These are phyloP conservation scores for Sebastes ruberrimus DNA, from an alignment of 2,797 vertebrate species.

Conservation along the genomic window DNA sequence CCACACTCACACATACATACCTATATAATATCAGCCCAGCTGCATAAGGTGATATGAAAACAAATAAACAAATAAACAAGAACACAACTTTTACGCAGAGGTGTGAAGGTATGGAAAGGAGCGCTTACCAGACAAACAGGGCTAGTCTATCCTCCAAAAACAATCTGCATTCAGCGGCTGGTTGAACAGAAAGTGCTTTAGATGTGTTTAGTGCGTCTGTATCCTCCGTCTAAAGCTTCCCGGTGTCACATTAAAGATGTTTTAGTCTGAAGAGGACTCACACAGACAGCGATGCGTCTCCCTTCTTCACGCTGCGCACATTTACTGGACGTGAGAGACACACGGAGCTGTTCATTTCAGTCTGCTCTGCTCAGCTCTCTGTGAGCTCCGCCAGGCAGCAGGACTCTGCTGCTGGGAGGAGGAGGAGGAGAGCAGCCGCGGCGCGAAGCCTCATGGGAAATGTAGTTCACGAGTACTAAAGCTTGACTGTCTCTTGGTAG, in stretches of 20 bases:
- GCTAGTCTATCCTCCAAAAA: conserved; percentile 35
- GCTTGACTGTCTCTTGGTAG: neutral
- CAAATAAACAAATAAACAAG: neutral
- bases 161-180: conserved; percentile 46
- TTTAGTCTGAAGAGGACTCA: neutral
- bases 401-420: conserved; percentile 56
- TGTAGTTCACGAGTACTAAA: conserved; percentile 50
- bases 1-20: neutral
- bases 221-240: neutral
- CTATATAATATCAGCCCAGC: neutral
- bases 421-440: conserved; percentile 56
- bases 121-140: conserved; percentile 63
- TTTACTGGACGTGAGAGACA: conserved; percentile 40
- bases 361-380: conserved; percentile 33
- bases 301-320: conserved; percentile 45
- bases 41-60: neutral
- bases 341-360: conserved; percentile 51
- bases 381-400: conserved; percentile 42
- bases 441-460: conserved; percentile 69
- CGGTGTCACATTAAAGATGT: neutral
- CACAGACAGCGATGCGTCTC: conserved; percentile 5
- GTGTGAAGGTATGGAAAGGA: neutral
- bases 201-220: conserved; percentile 13
- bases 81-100: conserved; percentile 54
- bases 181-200: conserved; percentile 33